Evolutionary conservation across 2,888 invertebrate genomes (phyloP).

Genomic region (Euplexia lucipara): DNA sequence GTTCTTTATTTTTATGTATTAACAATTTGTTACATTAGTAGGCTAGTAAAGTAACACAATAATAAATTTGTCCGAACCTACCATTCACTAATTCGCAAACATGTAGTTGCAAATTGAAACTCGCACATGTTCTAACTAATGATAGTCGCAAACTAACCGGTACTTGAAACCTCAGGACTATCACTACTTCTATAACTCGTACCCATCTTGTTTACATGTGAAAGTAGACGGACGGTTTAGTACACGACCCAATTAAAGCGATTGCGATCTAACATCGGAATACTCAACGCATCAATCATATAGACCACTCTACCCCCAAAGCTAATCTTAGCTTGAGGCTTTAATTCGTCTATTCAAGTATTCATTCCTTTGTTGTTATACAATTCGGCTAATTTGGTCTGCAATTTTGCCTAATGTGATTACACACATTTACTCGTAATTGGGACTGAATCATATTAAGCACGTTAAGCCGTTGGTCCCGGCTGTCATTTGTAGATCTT

Average conservation of each 20-base stretch:
- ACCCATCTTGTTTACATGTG: constrained; percentile 54
- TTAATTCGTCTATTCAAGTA: constrained; percentile 27
- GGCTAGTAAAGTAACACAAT: constrained; percentile 28
- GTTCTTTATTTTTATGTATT: background rate
- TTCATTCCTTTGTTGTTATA: constrained; percentile 24
- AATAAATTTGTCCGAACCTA: constrained; percentile 23
- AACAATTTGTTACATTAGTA: background rate
- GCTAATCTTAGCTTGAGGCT: constrained; percentile 40
- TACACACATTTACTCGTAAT: constrained; percentile 26
- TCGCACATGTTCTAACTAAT: constrained; percentile 49
- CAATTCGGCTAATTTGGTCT: background rate
- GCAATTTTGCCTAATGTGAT: constrained; percentile 3
- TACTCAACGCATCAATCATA: constrained; percentile 56
- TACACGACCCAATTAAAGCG: constrained; percentile 55
- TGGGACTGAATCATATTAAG: constrained; percentile 28
- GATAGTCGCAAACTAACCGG: constrained; percentile 49
- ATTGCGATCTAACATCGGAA: constrained; percentile 54
- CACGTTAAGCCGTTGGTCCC: too few species aligned
- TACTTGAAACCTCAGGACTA: constrained; percentile 53
- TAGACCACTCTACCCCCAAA: constrained; percentile 38
- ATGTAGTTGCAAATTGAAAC: constrained; percentile 48
- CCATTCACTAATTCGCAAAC: constrained; percentile 40
- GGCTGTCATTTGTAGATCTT: too few species aligned
- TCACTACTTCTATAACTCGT: constrained; percentile 36
- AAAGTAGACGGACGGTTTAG: constrained; percentile 56